A percentile compares a stretch with the other conserved stretches of the same genome.
Evolutionary conservation across 92 coral and sea anemone species (phyloP).

Genomic region (Desmophyllum pertusum): DNA sequence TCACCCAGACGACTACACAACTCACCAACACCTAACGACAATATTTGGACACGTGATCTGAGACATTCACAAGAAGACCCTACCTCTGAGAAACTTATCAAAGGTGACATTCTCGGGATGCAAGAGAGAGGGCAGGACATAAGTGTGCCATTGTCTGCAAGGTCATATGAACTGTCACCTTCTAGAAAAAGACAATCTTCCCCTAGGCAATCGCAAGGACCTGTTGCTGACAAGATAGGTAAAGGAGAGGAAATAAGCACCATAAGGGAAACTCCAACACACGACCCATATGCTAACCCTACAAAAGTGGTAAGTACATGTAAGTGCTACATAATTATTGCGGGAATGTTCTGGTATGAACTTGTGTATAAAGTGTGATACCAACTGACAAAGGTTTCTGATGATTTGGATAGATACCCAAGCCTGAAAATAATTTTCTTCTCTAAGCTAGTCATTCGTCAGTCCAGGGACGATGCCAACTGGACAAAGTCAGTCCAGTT

Average conservation of each 20-base stretch:
- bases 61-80: slow-evolving; percentile 45
- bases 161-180: slow-evolving; percentile 68
- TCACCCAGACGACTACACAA: slow-evolving; percentile 45
- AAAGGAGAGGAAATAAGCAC: slow-evolving; percentile 23
- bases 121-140: slow-evolving; percentile 29
- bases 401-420: no score
- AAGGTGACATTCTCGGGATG: slow-evolving; percentile 6
- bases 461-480: no score
- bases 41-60: slow-evolving; percentile 18
- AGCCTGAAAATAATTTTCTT: no score
- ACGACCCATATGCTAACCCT: background rate
- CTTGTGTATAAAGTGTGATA: no score
- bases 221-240: slow-evolving; percentile 63
- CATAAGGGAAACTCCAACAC: slow-evolving; percentile 22
- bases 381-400: no score
- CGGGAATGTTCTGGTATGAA: background rate
- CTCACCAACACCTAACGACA: background rate
- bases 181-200: slow-evolving; percentile 55
- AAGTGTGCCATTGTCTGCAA: slow-evolving; percentile 45
- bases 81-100: slow-evolving; percentile 47
- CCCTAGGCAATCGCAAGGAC: slow-evolving; percentile 77
- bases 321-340: background rate
- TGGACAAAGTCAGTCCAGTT: no score
- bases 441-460: no score
- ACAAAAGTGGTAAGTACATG: background rate